Evolutionary conservation across 2,888 invertebrate genomes (phyloP), one percentile per base, ranked within the genome.

Genomic region (Erebia aethiops): DNA sequence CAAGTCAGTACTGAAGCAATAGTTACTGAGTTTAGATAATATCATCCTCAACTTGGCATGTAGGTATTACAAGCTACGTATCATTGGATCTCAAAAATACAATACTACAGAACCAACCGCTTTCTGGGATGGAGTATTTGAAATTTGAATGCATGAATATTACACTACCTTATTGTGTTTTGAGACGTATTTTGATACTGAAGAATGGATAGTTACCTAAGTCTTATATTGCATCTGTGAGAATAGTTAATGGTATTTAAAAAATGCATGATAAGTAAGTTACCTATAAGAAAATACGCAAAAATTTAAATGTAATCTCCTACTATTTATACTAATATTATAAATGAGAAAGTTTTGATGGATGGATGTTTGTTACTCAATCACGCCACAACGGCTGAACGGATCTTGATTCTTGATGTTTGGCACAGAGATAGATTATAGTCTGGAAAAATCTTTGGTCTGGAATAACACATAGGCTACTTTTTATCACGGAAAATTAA

Each of bases 61-160:
- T 16, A n/a, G n/a, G 51, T n/a, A 16, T n/a, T 8, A n/a, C 5
- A 51, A 14, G n/a, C 43, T 3, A n/a, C n/a, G 43, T 18, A 62
- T 49, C 18, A 49, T 62, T 62, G 62, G 62, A 62, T 62, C 62
- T 62, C 62, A 61, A 46, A 61, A 16, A 56, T 56, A 56, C 13
- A 18, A 54, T 16, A 60, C 9, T 49, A 52, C 16, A 52, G 16
- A 52, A 52, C 16, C 52, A 61, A 46, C 41, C 46, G 43, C 16
- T 43, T 18, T n/a, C 18, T 16, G 41, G 14, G 60, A 52, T 10
- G 9, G n/a, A n/a, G 14, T 35, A n/a, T n/a, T n/a, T n/a, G n/a
- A n/a, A n/a, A 60, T 46, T 43, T 46, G 62, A 21, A 62, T 62
- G 49, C 46, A 46, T 8, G 14, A 62, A 46, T 21, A 16, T 61